Evolutionary conservation across 2,888 invertebrate genomes (phyloP).

Genomic region (Ornithoptera alexandrae): DNA sequence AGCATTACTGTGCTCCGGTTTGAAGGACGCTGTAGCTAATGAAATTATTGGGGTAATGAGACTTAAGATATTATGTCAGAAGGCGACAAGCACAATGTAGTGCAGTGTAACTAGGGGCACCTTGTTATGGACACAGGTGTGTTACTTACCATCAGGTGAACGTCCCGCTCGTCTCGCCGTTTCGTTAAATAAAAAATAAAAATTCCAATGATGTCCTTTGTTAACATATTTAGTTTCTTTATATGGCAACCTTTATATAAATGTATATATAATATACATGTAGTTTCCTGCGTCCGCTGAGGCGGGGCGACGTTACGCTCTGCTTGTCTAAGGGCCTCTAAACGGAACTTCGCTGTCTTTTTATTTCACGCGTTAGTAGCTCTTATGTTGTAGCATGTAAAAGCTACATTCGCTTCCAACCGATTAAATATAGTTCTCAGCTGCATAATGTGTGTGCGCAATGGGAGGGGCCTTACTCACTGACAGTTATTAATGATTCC

Average conservation of each 20-base stretch:
- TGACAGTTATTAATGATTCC: constrained; percentile 72
- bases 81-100: no score
- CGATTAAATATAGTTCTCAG: constrained; percentile 32
- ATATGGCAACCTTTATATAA: constrained; percentile 2
- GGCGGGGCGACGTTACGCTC: constrained; percentile 38
- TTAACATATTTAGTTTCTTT: neutral
- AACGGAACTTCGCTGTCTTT: constrained; percentile 32
- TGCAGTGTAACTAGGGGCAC: no score
- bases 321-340: constrained; percentile 12
- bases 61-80: no score
- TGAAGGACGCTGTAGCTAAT: no score
- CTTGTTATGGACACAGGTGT: neutral
- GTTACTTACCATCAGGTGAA: neutral
- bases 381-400: constrained; percentile 33
- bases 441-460: constrained; percentile 60
- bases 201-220: no score
- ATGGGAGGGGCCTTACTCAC: constrained; percentile 59
- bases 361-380: constrained; percentile 14
- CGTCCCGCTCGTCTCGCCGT: no score
- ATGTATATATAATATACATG: neutral
- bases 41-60: no score
- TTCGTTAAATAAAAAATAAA: neutral
- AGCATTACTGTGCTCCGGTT: no score
- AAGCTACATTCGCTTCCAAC: constrained; percentile 40
- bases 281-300: constrained; percentile 24